phyloP scores from a whole-genome alignment of 2,888 invertebrate species.

The Lacanobia wlatinum region DNA sequence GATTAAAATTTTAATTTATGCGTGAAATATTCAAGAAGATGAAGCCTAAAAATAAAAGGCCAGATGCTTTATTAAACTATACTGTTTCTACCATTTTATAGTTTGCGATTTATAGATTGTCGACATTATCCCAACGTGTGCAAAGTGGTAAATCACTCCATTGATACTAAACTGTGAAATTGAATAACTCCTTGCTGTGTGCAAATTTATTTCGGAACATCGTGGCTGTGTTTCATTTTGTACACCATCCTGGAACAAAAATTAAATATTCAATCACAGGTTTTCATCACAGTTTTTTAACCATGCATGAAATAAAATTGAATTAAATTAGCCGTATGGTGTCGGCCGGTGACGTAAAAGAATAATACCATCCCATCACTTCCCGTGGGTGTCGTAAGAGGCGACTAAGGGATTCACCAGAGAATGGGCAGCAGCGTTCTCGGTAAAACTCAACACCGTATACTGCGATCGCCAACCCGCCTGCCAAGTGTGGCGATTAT shows the following conservation, averaged over 20 bases:
- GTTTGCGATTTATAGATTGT: not conserved
- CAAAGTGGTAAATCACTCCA: not conserved
- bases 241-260: constrained; percentile 52
- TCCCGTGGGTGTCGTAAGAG: no score
- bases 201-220: constrained; percentile 5
- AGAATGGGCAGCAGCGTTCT: no score
- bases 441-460: no score
- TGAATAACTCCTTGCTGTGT: not conserved
- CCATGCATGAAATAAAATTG: no score
- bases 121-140: not conserved
- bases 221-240: constrained; percentile 26
- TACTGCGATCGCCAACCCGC: no score
- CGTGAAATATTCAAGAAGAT: not conserved
- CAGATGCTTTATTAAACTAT: not conserved
- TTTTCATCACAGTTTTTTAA: no score
- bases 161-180: constrained; percentile 1
- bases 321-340: no score
- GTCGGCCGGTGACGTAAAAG: no score
- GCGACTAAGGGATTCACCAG: no score
- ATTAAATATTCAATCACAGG: not conserved
- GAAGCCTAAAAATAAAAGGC: not conserved
- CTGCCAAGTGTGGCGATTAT: no score
- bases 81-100: no score
- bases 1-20: not conserved
- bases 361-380: no score